Percentiles rank a stretch among this genome's conserved stretches.
These are phyloP conservation scores for Acholoe squamosa DNA, from an alignment of 2,888 invertebrate genomes.

Conservation along the genomic window DNA sequence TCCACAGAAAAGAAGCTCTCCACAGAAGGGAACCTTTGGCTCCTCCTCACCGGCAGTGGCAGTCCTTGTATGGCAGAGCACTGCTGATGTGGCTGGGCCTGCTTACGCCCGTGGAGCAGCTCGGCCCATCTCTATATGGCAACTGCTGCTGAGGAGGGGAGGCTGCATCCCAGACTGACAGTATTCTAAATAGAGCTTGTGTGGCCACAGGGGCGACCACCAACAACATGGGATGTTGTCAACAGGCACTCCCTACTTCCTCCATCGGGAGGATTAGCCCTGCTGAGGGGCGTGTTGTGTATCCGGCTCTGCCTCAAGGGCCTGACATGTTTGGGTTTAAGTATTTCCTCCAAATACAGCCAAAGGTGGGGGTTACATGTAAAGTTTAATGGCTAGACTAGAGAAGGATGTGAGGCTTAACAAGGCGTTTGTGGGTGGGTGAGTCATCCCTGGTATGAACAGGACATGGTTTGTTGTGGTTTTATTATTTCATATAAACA, in stretches of 20 bases:
- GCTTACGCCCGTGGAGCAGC: conserved; percentile 11
- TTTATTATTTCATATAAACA: neutral
- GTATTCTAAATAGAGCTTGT: too few relatives aligned
- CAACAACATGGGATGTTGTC: too few relatives aligned
- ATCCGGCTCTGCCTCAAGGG: too few relatives aligned
- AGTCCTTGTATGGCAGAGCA: conserved; percentile 11
- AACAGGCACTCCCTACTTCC: too few relatives aligned
- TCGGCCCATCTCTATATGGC: neutral
- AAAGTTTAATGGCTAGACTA: neutral
- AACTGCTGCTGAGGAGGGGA: neutral
- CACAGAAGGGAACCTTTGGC: neutral
- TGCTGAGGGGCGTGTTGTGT: too few relatives aligned
- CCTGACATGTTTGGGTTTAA: too few relatives aligned
- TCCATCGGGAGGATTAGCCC: too few relatives aligned
- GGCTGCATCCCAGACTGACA: neutral
- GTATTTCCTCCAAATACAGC: too few relatives aligned
- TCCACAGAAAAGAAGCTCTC: neutral
- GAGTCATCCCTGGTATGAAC: neutral
- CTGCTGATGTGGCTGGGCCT: neutral
- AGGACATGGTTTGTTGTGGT: neutral
- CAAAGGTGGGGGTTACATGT: neutral
- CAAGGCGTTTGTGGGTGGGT: neutral
- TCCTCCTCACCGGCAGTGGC: conserved; percentile 2
- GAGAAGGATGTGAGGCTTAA: neutral
- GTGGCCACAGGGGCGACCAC: too few relatives aligned